Percentiles rank a stretch among this genome's conserved stretches.
phyloP scores from a whole-genome alignment of 2,797 vertebrate species.

The Eulemur coronatus region DNA sequence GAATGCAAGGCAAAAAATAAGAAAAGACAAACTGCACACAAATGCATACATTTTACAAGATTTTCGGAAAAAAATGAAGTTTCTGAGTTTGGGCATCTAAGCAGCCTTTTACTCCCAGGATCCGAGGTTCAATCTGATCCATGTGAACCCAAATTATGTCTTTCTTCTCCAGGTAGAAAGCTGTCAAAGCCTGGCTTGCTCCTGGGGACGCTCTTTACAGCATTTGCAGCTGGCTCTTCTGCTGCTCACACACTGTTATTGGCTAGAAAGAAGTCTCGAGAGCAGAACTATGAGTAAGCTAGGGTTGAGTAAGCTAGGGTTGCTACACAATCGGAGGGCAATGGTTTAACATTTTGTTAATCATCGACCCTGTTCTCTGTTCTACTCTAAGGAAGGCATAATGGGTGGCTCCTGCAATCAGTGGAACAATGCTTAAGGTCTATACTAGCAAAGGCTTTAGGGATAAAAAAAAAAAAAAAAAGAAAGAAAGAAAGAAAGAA shows the following conservation, averaged over 20 bases:
- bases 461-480: background rate
- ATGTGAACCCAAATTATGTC: background rate
- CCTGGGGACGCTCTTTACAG: too few species aligned
- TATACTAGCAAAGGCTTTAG: too few species aligned
- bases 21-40: background rate
- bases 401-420: background rate
- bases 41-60: background rate
- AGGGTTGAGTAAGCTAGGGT: too few species aligned
- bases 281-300: background rate
- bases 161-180: background rate
- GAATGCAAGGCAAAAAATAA: background rate
- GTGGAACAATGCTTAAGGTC: background rate
- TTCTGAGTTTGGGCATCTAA: background rate
- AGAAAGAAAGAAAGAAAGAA: background rate
- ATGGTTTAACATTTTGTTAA: background rate
- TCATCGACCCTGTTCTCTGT: background rate
- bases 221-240: background rate
- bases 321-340: background rate
- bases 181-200: background rate
- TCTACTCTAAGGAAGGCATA: background rate
- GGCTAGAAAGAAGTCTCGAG: background rate
- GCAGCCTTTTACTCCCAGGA: background rate
- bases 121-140: background rate
- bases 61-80: background rate
- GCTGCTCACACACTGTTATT: too few species aligned